Evolutionary conservation across 1,140 invertebrate genomes (phyloP), one percentile per base, ranked within the genome.

Genomic region (Trichonephila clavipes): DNA sequence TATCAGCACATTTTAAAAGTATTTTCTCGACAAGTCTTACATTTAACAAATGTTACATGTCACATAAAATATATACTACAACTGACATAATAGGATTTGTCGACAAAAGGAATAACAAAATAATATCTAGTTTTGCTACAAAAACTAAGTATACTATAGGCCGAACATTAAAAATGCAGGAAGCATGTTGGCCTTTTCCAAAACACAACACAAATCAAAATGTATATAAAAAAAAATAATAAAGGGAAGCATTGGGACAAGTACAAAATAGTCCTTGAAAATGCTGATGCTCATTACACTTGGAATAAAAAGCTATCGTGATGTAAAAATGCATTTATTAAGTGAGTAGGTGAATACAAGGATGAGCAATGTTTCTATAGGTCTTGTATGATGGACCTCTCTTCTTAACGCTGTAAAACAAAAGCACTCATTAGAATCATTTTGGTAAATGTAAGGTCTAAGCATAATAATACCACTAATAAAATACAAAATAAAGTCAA

Each of bases 331-430:
- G 61, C 61, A 58, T 83, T 24, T 62, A 21, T 88, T 24, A 89
- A 72, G 88, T 89, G 88, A 89, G 24, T 40, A 40, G 88, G 61
- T 88, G 86, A 88, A 64, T 88, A 61, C 24, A 88, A 89, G 44
- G 88, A 89, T 89, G 88, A 89, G 88, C 88, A 72, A 89, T 72
- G 28, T 89, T 72, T 87, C 85, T 89, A 89, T 44, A 72, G 12
- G 19, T 21, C 34, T 58, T 8, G 8, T 58, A 21, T 12, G 8
- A 72, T 51, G 34, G n/a, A 77, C 21, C 61, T 64, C 59, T 62
- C 62, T 51, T 87, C 40, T 89, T 89, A 89, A 28, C 88, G 88
- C 88, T 89, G 88, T 2, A 89, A 89, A 77, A 72, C n/a, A 85
- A 59, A 85, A 85, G 24, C 21, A 58, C 24, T 14, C n/a, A 81